A percentile compares a stretch with the other conserved stretches of the same genome.
These are phyloP conservation scores for Sakesphorus luctuosus DNA, from an alignment of 2,113 vertebrate species.

Conservation along the genomic window DNA sequence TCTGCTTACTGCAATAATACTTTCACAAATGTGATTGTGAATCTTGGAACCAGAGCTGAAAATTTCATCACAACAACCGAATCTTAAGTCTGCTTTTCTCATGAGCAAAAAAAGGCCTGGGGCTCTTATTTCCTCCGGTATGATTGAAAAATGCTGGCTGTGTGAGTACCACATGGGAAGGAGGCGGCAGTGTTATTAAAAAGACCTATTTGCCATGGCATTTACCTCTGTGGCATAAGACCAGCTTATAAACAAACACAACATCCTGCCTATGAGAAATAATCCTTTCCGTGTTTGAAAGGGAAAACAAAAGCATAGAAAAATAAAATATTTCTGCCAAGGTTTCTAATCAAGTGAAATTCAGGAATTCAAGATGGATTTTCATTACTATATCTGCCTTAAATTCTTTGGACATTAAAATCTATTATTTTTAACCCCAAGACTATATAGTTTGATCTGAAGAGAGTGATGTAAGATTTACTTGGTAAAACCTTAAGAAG, in stretches of 20 bases:
- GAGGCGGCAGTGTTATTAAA: not conserved
- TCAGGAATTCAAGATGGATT: not conserved
- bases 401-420: not conserved
- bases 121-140: not conserved
- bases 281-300: not conserved
- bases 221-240: slow-evolving; percentile 16
- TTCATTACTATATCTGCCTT: not conserved
- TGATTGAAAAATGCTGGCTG: not conserved
- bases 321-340: not conserved
- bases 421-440: not conserved
- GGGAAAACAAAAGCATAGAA: not conserved
- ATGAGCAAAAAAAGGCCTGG: not conserved
- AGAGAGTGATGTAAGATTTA: not conserved
- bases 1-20: slow-evolving; percentile 19
- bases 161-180: not conserved
- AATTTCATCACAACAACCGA: not conserved
- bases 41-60: not conserved
- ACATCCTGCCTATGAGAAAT: not conserved
- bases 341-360: not conserved
- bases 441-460: not conserved
- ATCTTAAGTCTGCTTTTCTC: not conserved
- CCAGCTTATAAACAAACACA: not conserved
- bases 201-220: not conserved
- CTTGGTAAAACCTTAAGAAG: not conserved
- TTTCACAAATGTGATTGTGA: slow-evolving; percentile 1